A percentile compares a stretch with the other conserved stretches of the same genome.
Conservation (phyloP, 2,113 vertebrate species). For the Anser brachyrhynchus region DNA sequence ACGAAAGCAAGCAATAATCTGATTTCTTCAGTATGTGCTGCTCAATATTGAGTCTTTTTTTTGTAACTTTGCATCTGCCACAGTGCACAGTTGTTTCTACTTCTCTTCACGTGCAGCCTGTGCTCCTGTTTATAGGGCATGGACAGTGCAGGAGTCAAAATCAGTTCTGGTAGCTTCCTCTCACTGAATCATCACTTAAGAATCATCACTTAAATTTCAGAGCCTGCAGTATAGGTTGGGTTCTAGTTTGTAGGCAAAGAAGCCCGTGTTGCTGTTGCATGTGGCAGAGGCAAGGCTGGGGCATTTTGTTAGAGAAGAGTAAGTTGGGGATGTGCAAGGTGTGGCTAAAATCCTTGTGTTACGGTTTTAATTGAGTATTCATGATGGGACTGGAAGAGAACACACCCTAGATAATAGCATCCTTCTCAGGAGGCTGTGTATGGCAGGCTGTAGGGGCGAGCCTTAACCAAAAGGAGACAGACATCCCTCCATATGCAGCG, state of each 20-base stretch:
- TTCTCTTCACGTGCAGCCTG: background rate
- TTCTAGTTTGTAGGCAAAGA: background rate
- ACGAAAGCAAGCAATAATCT: background rate
- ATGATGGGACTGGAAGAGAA: background rate
- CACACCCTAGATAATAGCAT: no score
- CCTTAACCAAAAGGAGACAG: background rate
- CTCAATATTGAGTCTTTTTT: background rate
- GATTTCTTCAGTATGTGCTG: background rate
- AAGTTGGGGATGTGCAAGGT: background rate
- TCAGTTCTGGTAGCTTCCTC: background rate
- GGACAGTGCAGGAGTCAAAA: background rate
- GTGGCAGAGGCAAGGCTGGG: background rate
- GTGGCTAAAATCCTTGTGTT: background rate
- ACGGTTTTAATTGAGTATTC: background rate
- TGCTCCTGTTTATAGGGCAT: background rate
- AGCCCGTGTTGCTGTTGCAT: fast-evolving
- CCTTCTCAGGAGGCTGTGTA: background rate
- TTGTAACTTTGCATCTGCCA: background rate
- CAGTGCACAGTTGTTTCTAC: background rate
- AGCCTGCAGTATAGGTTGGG: background rate
- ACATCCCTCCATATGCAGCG: background rate
- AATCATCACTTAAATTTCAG: background rate
- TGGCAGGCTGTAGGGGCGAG: background rate
- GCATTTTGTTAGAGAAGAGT: background rate
- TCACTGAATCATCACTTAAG: background rate